Evolutionary conservation across 2,797 vertebrate genomes (phyloP).

Genomic region (Phalloptychus januarius): DNA sequence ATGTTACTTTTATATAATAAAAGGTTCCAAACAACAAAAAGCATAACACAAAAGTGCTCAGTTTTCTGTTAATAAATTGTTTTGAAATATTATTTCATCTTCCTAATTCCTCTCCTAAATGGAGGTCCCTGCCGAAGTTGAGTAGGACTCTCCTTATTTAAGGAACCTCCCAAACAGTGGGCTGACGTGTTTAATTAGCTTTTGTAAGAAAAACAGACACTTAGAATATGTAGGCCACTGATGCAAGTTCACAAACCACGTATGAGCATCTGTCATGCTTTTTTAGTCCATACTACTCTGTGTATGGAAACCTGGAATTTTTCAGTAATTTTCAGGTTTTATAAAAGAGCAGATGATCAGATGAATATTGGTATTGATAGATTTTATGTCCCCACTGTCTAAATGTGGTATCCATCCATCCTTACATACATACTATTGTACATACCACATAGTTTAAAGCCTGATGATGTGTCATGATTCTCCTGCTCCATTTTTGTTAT

Average conservation of each 20-base stretch:
- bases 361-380: neutral
- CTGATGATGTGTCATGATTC: neutral
- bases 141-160: neutral
- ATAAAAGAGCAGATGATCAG: neutral
- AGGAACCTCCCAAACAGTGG: neutral
- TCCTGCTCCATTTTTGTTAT: neutral
- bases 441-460: neutral
- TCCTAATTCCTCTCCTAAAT: neutral
- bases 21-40: neutral
- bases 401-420: neutral
- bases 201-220: neutral
- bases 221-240: neutral
- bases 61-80: neutral
- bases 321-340: neutral
- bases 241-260: neutral
- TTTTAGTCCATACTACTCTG: too few relatives aligned
- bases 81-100: neutral
- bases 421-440: neutral
- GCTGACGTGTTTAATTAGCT: too few relatives aligned
- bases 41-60: neutral
- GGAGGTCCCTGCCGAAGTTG: constrained; percentile 1
- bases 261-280: neutral
- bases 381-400: neutral
- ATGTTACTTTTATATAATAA: neutral
- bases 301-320: neutral